These are phyloP conservation scores for Callaeas wilsoni DNA, from an alignment of 2,113 vertebrate genomes.

Conservation along the genomic window DNA sequence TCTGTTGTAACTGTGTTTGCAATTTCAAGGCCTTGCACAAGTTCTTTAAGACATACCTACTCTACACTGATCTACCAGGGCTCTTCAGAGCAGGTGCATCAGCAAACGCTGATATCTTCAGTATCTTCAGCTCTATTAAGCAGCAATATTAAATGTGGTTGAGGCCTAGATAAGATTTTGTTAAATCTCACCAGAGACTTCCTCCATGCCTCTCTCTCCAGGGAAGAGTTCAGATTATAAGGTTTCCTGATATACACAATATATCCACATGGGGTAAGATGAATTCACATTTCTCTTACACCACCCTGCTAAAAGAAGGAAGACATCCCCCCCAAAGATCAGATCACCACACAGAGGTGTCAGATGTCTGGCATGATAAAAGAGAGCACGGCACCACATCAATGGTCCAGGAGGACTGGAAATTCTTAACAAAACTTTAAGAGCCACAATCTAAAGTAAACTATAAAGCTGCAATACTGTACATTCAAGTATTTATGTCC, in stretches of 20 bases:
- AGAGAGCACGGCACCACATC: fast-evolving
- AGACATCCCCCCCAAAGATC: not conserved
- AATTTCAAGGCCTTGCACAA: not conserved
- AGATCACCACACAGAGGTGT: not conserved
- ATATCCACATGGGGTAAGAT: not conserved
- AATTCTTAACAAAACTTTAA: not conserved
- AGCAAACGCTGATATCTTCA: not conserved
- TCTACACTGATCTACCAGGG: not conserved
- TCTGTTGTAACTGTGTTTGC: not conserved
- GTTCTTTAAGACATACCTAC: not conserved
- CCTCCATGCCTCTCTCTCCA: not conserved
- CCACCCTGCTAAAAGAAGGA: not conserved
- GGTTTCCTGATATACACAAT: not conserved
- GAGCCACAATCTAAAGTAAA: not conserved
- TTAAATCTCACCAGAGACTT: not conserved
- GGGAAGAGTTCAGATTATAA: not conserved
- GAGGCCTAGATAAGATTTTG: not conserved
- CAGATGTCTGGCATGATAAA: not conserved
- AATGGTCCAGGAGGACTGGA: not conserved
- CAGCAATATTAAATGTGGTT: not conserved
- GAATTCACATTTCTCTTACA: not conserved
- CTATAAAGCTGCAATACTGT: not conserved
- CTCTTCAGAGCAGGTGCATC: not conserved
- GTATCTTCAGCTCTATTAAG: not conserved
- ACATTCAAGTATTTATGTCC: not conserved